Percentiles rank a stretch among this genome's conserved stretches.
Evolutionary conservation across 2,888 invertebrate species (phyloP).

Genomic region (Cheilosia grossa): DNA sequence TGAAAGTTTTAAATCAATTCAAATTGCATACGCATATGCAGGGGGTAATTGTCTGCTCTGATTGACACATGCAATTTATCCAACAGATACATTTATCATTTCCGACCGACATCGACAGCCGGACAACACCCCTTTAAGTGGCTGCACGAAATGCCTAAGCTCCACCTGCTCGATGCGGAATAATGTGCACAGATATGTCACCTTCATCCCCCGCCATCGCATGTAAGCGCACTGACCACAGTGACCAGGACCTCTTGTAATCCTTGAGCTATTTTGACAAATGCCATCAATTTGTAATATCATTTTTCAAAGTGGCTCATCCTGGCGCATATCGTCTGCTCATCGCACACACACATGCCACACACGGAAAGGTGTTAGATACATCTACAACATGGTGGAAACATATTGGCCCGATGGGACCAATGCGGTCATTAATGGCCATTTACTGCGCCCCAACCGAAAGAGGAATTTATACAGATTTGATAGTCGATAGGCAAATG

Average conservation of each 20-base stretch:
- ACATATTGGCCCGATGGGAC: conserved; percentile 77
- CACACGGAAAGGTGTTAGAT: conserved; percentile 16
- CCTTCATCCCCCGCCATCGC: conserved; percentile 8
- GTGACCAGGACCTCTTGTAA: conserved; percentile 60
- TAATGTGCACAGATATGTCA: conserved; percentile 66
- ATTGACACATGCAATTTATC: conserved; percentile 26
- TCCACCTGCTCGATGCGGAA: conserved; percentile 39
- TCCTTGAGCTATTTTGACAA: conserved; percentile 81
- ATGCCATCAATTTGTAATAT: conserved; percentile 82
- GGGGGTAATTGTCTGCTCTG: background rate
- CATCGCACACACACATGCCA: background rate
- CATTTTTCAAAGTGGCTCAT: conserved; percentile 80
- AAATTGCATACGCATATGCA: background rate
- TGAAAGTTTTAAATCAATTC: conserved; percentile 16
- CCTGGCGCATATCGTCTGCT: conserved; percentile 55
- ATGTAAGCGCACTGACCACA: conserved; percentile 51
- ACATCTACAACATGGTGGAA: conserved; percentile 1
- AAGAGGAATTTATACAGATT: conserved; percentile 61
- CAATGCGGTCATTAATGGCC: conserved; percentile 82
- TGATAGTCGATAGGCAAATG: conserved; percentile 73
- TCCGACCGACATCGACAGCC: conserved; percentile 15
- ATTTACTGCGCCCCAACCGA: conserved; percentile 77
- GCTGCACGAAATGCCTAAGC: background rate
- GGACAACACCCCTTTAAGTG: conserved; percentile 22
- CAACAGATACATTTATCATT: conserved; percentile 8